Evolutionary conservation across 2,113 vertebrate genomes (phyloP).

Genomic region (Deroptyus accipitrinus): DNA sequence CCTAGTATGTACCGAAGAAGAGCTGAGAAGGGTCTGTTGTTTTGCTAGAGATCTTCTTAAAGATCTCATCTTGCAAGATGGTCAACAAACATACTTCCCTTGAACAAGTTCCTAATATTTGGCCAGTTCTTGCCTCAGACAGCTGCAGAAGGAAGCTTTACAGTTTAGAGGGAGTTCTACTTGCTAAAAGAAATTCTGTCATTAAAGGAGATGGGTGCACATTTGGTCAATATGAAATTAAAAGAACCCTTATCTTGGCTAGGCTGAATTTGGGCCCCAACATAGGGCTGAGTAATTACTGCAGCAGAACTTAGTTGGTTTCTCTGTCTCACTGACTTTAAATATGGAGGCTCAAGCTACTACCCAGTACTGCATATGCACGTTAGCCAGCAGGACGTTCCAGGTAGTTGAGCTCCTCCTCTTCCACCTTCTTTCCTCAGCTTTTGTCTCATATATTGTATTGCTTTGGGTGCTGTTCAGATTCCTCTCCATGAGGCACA

Average conservation of each 20-base stretch:
- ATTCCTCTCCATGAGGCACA: neutral
- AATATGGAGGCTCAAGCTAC: neutral
- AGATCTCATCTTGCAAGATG: neutral
- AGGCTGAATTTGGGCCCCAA: neutral
- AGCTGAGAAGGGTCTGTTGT: neutral
- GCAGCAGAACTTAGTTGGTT: neutral
- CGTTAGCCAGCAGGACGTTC: fast-evolving
- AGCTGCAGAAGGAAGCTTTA: neutral
- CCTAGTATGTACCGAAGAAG: neutral
- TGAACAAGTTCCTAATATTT: neutral
- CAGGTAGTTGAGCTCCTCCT: fast-evolving
- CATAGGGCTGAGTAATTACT: neutral
- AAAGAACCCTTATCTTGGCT: neutral
- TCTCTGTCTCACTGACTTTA: neutral
- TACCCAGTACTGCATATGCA: neutral
- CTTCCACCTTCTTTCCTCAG: neutral
- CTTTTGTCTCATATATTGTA: neutral
- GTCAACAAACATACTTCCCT: neutral
- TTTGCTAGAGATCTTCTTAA: neutral
- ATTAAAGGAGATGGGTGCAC: neutral
- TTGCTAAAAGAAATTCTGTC: neutral
- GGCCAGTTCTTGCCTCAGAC: neutral
- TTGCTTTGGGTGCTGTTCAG: neutral
- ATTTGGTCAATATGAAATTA: neutral
- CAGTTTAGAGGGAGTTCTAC: neutral